These are phyloP conservation scores for Trachelus iudaicus DNA, from an alignment of 2,888 invertebrate species.

Conservation along the genomic window DNA sequence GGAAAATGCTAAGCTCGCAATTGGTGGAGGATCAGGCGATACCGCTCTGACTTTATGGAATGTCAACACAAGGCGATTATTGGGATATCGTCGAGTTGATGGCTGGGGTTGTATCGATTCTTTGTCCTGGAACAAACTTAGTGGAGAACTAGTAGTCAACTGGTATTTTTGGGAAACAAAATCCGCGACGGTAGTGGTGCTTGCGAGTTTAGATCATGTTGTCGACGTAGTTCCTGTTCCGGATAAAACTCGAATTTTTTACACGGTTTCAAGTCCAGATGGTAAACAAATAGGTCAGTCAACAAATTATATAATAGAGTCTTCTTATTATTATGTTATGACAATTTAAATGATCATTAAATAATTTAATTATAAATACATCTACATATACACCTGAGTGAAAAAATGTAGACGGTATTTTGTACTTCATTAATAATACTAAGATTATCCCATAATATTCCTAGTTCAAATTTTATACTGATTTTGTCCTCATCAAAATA, in stretches of 20 bases:
- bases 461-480: too few relatives aligned
- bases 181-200: slow-evolving; percentile 38
- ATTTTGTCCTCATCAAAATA: too few relatives aligned
- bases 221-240: slow-evolving; percentile 45
- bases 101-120: slow-evolving; percentile 41
- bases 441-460: too few relatives aligned
- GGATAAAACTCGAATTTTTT: slow-evolving; percentile 22
- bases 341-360: background rate
- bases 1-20: slow-evolving; percentile 42
- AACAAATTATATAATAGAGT: background rate
- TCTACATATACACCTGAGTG: too few relatives aligned
- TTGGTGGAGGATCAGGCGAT: slow-evolving; percentile 45
- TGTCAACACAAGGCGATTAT: slow-evolving; percentile 34
- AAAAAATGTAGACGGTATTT: too few relatives aligned
- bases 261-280: slow-evolving; percentile 46
- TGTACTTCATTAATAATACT: too few relatives aligned
- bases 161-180: slow-evolving; percentile 41
- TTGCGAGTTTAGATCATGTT: slow-evolving; percentile 44
- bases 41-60: slow-evolving; percentile 51
- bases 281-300: slow-evolving; percentile 47
- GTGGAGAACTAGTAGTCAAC: slow-evolving; percentile 54
- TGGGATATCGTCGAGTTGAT: slow-evolving; percentile 35
- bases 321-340: too few relatives aligned
- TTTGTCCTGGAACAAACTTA: slow-evolving; percentile 50
- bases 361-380: background rate